phyloP scores from a whole-genome alignment of 1,140 invertebrate genomes.

The Heliconius congener region DNA sequence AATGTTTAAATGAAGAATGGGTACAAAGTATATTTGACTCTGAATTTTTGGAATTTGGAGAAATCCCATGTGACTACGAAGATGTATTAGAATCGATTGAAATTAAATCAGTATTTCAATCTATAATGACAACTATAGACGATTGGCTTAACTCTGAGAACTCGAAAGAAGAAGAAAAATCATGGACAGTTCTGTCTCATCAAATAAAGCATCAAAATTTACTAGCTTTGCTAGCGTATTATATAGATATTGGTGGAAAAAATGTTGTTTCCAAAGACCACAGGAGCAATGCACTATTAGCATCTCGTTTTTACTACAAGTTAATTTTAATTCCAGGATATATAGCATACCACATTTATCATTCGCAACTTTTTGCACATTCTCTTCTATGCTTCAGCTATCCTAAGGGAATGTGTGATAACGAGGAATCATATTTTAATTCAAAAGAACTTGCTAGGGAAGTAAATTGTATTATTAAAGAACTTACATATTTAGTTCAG shows the following conservation, averaged over 20 bases:
- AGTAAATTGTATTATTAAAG: conserved; percentile 60
- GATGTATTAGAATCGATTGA: conserved; percentile 48
- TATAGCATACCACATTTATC: conserved; percentile 72
- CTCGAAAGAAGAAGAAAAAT: conserved; percentile 50
- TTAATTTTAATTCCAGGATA: conserved; percentile 67
- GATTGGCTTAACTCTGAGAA: conserved; percentile 47
- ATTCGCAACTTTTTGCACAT: conserved; percentile 73
- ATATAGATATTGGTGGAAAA: conserved; percentile 64
- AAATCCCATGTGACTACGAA: conserved; percentile 65
- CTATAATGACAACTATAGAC: conserved; percentile 50
- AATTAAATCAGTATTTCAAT: conserved; percentile 45
- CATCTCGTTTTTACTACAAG: conserved; percentile 67
- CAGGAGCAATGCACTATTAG: conserved; percentile 62
- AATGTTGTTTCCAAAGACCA: conserved; percentile 57
- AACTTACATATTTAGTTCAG: conserved; percentile 54
- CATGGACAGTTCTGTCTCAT: conserved; percentile 61
- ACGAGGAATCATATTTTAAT: conserved; percentile 62
- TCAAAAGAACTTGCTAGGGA: conserved; percentile 55
- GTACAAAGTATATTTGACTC: conserved; percentile 58
- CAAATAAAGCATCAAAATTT: conserved; percentile 59
- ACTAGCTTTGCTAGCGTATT: conserved; percentile 62
- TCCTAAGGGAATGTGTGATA: conserved; percentile 64
- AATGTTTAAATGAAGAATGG: conserved; percentile 60
- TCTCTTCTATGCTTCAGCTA: conserved; percentile 63
- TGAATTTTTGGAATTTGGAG: conserved; percentile 67